A percentile compares a stretch with the other conserved stretches of the same genome.
phyloP scores from a whole-genome alignment of 1,140 invertebrate genomes.

The Bombus breviceps region DNA sequence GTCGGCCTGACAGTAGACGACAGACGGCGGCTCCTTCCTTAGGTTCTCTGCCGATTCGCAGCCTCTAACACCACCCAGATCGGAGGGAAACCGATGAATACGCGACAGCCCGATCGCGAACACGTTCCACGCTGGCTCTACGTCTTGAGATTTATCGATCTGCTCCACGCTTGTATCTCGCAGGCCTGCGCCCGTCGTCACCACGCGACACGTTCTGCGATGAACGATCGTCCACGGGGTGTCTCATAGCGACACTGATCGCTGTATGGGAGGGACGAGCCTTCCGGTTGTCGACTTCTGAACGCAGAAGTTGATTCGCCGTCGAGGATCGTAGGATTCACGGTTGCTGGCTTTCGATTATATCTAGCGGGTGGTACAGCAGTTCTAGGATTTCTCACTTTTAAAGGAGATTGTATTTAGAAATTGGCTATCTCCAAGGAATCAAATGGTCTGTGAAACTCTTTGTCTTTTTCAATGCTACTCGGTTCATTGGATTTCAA shows the following conservation, averaged over 20 bases:
- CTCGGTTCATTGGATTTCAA: neutral
- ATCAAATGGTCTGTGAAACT: neutral
- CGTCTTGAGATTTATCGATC: slow-evolving; percentile 58
- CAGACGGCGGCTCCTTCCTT: neutral
- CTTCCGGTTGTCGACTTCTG: neutral
- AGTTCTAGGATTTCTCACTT: too few relatives aligned
- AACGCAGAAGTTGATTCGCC: neutral
- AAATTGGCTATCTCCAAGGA: neutral
- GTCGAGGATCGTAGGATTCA: neutral
- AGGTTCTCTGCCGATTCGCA: neutral
- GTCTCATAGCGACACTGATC: neutral
- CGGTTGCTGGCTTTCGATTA: too few relatives aligned
- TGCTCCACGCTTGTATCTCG: slow-evolving; percentile 39
- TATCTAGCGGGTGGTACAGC: neutral
- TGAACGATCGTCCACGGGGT: neutral
- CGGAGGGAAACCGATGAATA: neutral
- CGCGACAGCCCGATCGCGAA: neutral
- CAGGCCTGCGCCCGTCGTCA: slow-evolving; percentile 39
- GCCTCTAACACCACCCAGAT: neutral
- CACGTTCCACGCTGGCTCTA: neutral
- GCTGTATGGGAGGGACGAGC: neutral
- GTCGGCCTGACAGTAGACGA: slow-evolving; percentile 37
- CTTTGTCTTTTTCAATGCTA: neutral
- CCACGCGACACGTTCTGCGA: slow-evolving; percentile 4
- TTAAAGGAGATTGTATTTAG: neutral